A percentile compares a stretch with the other conserved stretches of the same genome.
Evolutionary conservation across 1,140 invertebrate species (phyloP).

Genomic region (Drosophila neocordata): DNA sequence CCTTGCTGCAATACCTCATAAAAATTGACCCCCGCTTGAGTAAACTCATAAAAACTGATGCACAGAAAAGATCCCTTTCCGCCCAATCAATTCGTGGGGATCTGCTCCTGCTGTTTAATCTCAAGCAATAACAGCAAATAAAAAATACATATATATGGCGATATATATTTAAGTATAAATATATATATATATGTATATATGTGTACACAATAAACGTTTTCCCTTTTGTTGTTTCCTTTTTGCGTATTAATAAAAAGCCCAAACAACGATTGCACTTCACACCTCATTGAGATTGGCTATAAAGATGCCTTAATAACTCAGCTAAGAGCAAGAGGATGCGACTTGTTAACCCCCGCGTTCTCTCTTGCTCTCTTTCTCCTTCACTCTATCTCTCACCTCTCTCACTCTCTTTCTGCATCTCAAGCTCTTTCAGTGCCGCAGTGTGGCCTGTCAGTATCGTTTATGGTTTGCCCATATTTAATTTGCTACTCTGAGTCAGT

Average conservation of each 20-base stretch:
- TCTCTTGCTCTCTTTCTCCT: background rate
- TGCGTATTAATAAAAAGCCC: constrained; percentile 79
- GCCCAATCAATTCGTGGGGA: constrained; percentile 23
- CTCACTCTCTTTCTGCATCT: background rate
- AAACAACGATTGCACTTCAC: constrained; percentile 80
- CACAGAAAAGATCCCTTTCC: constrained; percentile 31
- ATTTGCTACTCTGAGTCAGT: constrained; percentile 43
- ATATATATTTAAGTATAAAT: background rate
- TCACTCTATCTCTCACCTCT: too few species aligned
- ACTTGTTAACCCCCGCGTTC: background rate
- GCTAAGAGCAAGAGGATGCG: constrained; percentile 46
- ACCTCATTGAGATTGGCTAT: constrained; percentile 82
- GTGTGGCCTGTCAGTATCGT: constrained; percentile 71
- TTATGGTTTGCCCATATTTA: constrained; percentile 80
- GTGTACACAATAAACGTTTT: background rate
- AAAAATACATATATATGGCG: constrained; percentile 38
- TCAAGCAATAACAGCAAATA: constrained; percentile 58
- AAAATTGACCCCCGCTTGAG: constrained; percentile 11
- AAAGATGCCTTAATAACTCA: constrained; percentile 82
- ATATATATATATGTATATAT: constrained; percentile 24
- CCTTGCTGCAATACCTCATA: constrained; percentile 17
- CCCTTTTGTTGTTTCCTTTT: constrained; percentile 24
- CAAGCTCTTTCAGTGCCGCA: too few species aligned
- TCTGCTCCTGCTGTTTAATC: constrained; percentile 24
- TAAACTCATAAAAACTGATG: constrained; percentile 41